phyloP scores from a whole-genome alignment of 2,888 invertebrate species.

The Idaea aversata region DNA sequence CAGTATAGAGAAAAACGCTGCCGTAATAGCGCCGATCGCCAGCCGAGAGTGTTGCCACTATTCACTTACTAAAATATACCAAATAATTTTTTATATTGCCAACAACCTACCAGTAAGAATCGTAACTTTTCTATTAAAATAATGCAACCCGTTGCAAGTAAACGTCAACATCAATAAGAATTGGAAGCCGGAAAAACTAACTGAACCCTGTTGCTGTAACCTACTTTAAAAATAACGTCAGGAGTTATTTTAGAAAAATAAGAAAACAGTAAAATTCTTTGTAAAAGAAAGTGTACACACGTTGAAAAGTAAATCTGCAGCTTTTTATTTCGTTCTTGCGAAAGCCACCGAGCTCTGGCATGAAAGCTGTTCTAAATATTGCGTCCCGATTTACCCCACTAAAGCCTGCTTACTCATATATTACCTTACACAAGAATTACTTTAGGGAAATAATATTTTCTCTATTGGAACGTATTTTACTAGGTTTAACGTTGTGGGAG shows the following conservation, averaged over 20 bases:
- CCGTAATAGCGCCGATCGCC: too few relatives aligned
- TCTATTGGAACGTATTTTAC: constrained; percentile 40
- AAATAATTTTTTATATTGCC: constrained; percentile 11
- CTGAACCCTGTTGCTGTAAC: background rate
- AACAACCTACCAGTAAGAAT: background rate
- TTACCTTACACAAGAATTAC: constrained; percentile 55
- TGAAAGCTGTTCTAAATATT: constrained; percentile 74
- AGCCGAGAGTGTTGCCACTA: too few relatives aligned
- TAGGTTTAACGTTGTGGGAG: constrained; percentile 17
- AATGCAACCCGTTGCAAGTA: constrained; percentile 13
- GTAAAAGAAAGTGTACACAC: constrained; percentile 40
- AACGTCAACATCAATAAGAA: constrained; percentile 15
- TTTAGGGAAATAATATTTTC: constrained; percentile 50
- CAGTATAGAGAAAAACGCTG: too few relatives aligned
- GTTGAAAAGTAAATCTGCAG: constrained; percentile 58
- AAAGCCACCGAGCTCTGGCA: constrained; percentile 60
- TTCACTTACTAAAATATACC: too few relatives aligned
- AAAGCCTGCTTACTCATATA: constrained; percentile 60
- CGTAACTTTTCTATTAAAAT: constrained; percentile 14
- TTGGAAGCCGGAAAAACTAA: constrained; percentile 11
- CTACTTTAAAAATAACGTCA: background rate
- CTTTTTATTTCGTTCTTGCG: constrained; percentile 60
- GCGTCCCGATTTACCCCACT: constrained; percentile 62
- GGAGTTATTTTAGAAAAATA: constrained; percentile 26
- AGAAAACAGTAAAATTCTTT: constrained; percentile 40